Evolutionary conservation across 2,888 invertebrate species (phyloP), one percentile per base, ranked within the genome.

Genomic region (Onchidella celtica): DNA sequence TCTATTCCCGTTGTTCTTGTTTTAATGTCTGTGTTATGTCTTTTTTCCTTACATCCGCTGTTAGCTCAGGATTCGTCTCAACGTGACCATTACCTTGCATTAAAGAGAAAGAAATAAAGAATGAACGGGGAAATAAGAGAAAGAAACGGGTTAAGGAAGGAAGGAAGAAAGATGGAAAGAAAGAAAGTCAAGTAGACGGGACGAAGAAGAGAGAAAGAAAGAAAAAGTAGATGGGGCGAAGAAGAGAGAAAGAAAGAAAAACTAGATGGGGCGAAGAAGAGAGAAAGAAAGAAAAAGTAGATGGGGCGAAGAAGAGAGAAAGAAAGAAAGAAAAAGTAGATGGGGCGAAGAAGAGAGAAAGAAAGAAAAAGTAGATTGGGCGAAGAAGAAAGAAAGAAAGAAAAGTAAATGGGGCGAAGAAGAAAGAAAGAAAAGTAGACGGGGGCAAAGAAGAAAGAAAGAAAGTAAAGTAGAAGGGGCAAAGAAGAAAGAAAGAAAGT

Each of bases 161-260:
- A 4, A n/a, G 72, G 29, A 27, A 72, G 27, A 72, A 55, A 47
- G 36, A 36, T n/a, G 36, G 14, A 34, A 27, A 38, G 14, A 9
- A 17, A 38, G 14, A n/a, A 38, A n/a, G 34, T n/a, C 3, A 34
- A 6, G 24, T 3, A 36, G 27, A 24, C 21, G 57, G 72, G 72
- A 9, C n/a, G 70, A 66, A 32, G 59, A 38, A 24, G 38, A 78
- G 38, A 34, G 27, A 57, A n/a, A 70, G 29, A 79, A 47, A 70
- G 36, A 70, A 47, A n/a, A 72, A 29, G 63, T 38, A 70, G 55
- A 79, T 29, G 40, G 57, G 61, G 21, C 55, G 9, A 47, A n/a
- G 29, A 36, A n/a, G 21, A 27, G 17, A n/a, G 61, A 55, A 29
- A 3, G 32, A 55, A 24, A 21, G 29, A 21, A n/a, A n/a, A 36